phyloP scores from a whole-genome alignment of 2,797 vertebrate genomes.

The Enteromius unitaeniatus region DNA sequence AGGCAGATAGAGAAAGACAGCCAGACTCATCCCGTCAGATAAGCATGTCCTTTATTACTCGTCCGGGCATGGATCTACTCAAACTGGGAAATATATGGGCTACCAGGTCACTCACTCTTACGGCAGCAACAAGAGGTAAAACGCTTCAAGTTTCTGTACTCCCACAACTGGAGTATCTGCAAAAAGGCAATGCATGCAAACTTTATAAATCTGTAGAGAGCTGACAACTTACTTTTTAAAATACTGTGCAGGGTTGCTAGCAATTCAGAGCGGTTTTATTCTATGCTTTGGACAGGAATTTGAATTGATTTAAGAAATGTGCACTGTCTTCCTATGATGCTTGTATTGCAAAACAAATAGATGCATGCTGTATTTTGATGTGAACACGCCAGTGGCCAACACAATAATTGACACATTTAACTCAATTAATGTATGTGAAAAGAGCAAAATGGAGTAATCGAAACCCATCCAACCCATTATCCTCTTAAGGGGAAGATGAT shows the following conservation, averaged over 20 bases:
- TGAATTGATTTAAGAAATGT: not conserved
- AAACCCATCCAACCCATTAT: constrained; percentile 34
- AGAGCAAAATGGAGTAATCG: constrained; percentile 27
- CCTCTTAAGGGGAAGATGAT: constrained; percentile 24
- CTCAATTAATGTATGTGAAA: constrained; percentile 25
- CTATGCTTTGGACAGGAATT: not conserved
- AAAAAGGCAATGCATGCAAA: not conserved
- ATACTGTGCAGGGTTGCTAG: not conserved
- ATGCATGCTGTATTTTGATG: constrained; percentile 11
- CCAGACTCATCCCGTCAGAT: constrained; percentile 10
- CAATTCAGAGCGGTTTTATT: not conserved
- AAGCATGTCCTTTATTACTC: constrained; percentile 23
- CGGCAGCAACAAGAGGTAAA: constrained; percentile 39
- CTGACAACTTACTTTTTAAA: constrained; percentile 27
- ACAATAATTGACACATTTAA: constrained; percentile 16
- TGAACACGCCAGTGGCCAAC: not conserved
- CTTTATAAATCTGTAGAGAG: not conserved
- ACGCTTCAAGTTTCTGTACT: constrained; percentile 5
- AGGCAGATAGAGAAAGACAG: constrained; percentile 48
- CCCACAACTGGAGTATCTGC: constrained; percentile 10
- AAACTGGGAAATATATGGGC: constrained; percentile 44
- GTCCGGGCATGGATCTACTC: constrained; percentile 26
- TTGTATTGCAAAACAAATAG: not conserved
- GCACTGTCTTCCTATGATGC: not conserved
- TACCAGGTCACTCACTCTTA: constrained; percentile 40